Percentiles rank a stretch among this genome's conserved stretches.
phyloP scores from a whole-genome alignment of 2,113 vertebrate species.

The Austrofundulus limnaeus region DNA sequence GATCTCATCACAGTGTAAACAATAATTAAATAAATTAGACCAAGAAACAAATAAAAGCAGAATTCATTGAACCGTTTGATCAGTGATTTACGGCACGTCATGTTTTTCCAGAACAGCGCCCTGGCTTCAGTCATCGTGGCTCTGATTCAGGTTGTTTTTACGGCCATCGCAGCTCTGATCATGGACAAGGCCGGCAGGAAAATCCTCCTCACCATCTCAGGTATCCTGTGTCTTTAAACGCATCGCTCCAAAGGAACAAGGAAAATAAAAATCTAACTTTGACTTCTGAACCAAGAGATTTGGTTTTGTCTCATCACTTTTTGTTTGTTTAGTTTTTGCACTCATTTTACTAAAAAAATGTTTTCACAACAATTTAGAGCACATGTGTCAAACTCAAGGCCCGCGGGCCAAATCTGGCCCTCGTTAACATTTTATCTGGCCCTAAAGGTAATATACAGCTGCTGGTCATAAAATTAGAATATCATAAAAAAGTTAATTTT shows the following conservation, averaged over 20 bases:
- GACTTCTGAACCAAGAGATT: neutral
- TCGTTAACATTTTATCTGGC: too few relatives aligned
- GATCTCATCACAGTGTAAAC: too few relatives aligned
- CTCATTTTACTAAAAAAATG: too few relatives aligned
- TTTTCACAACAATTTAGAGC: too few relatives aligned
- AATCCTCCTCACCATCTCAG: constrained; percentile 87
- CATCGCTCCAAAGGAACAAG: too few relatives aligned
- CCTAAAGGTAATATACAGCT: too few relatives aligned
- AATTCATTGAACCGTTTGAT: neutral
- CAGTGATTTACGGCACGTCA: neutral
- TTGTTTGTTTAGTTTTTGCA: neutral
- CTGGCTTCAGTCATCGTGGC: constrained; percentile 86
- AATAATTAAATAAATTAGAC: neutral
- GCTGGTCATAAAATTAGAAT: too few relatives aligned
- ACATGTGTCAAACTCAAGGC: too few relatives aligned
- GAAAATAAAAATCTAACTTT: neutral
- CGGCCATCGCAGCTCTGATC: constrained; percentile 83
- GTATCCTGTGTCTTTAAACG: constrained; percentile 40
- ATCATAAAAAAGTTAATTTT: too few relatives aligned
- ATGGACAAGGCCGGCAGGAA: constrained; percentile 91
- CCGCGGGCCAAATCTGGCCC: too few relatives aligned
- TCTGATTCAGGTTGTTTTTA: constrained; percentile 87
- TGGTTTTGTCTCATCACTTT: neutral
- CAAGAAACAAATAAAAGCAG: neutral
- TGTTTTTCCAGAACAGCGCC: constrained; percentile 80